A percentile compares a stretch with the other conserved stretches of the same genome.
These are phyloP conservation scores for Kuschelorhynchus macadamiae DNA, from an alignment of 2,888 invertebrate species.

Conservation along the genomic window DNA sequence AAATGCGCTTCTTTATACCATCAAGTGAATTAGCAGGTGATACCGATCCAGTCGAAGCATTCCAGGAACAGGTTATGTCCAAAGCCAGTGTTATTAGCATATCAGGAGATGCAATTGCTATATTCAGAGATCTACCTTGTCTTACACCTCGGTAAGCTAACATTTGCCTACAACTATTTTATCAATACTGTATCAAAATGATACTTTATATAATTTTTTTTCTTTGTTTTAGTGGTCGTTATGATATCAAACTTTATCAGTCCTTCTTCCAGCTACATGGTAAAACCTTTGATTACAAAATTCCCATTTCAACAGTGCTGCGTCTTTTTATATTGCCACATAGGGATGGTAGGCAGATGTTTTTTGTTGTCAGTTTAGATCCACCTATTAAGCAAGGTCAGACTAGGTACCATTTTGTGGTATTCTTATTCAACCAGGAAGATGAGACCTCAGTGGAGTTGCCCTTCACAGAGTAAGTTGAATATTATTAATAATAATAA, in stretches of 20 bases:
- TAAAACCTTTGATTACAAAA: conserved; percentile 99
- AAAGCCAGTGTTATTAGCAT: conserved; percentile 98
- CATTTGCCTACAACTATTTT: background rate
- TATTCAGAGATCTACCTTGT: conserved; percentile 96
- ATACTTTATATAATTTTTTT: background rate
- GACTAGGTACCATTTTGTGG: conserved; percentile 97
- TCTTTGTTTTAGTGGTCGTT: conserved; percentile 85
- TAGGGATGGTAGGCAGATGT: conserved; percentile 98
- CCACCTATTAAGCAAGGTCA: conserved; percentile 99
- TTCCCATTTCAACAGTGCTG: conserved; percentile 96
- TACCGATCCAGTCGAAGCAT: conserved; percentile 95
- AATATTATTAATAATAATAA: background rate
- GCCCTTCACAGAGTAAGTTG: conserved; percentile 88
- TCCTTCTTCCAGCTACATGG: conserved; percentile 94
- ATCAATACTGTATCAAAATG: background rate
- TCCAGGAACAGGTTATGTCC: conserved; percentile 95
- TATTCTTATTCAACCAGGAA: conserved; percentile 93
- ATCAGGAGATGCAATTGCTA: conserved; percentile 97
- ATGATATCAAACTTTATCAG: conserved; percentile 95
- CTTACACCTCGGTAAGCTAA: conserved; percentile 90
- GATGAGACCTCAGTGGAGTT: conserved; percentile 94
- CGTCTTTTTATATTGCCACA: conserved; percentile 96
- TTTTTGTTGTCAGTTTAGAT: conserved; percentile 97
- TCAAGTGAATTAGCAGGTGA: conserved; percentile 89
- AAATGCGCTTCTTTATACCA: conserved; percentile 98